Evolutionary conservation across 2,888 invertebrate species (phyloP).

Genomic region (Tholera decimalis): DNA sequence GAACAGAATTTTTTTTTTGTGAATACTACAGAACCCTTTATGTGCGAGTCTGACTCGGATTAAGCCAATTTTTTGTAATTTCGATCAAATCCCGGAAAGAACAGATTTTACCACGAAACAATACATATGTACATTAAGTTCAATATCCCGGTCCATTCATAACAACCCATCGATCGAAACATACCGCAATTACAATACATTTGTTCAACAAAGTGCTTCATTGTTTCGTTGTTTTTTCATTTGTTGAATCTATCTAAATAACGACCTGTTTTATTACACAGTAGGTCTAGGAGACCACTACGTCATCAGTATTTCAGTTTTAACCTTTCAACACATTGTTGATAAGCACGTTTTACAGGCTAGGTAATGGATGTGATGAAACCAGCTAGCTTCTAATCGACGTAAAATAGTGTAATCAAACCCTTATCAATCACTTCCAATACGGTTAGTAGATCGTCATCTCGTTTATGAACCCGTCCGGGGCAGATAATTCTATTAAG

Average conservation of each 20-base stretch:
- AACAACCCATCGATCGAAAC: conserved; percentile 10
- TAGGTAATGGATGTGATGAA: conserved; percentile 42
- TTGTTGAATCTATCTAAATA: conserved; percentile 45
- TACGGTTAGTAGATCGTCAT: conserved; percentile 15
- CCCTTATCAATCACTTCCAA: conserved; percentile 53
- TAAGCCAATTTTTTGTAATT: neutral
- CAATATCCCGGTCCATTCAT: conserved; percentile 21
- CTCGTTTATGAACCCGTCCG: conserved; percentile 3
- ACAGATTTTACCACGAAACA: conserved; percentile 4
- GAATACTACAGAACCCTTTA: too few relatives aligned
- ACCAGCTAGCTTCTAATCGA: conserved; percentile 34
- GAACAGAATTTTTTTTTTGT: too few relatives aligned
- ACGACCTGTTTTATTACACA: conserved; percentile 16
- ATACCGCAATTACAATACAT: conserved; percentile 35
- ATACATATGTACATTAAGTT: conserved; percentile 27
- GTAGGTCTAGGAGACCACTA: conserved; percentile 24
- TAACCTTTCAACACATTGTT: conserved; percentile 30
- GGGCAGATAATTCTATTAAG: neutral
- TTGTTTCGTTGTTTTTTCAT: too few relatives aligned
- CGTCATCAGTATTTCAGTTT: conserved; percentile 24
- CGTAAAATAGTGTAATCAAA: conserved; percentile 33
- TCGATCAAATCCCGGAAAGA: neutral
- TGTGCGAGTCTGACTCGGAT: too few relatives aligned
- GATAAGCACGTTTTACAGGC: conserved; percentile 23
- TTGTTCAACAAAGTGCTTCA: conserved; percentile 47